These are phyloP conservation scores for Dolichopus griseipennis DNA, from an alignment of 2,888 invertebrate species.

Conservation along the genomic window DNA sequence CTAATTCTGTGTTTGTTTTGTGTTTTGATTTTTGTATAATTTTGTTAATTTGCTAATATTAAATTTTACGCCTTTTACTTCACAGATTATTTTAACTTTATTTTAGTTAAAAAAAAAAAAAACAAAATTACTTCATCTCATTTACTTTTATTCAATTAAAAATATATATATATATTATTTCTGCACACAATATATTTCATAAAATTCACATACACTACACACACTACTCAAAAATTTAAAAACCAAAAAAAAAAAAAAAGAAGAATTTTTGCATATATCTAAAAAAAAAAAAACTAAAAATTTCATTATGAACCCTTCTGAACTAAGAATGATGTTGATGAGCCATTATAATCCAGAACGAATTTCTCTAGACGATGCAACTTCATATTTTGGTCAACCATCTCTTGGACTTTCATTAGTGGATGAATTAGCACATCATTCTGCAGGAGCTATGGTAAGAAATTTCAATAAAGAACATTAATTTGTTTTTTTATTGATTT, in stretches of 20 bases:
- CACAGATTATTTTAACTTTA: slow-evolving; percentile 6
- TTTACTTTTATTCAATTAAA: slow-evolving; percentile 1
- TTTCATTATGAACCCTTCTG: slow-evolving; percentile 34
- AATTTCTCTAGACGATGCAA: slow-evolving; percentile 40
- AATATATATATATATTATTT: background rate
- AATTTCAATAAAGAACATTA: background rate
- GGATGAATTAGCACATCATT: slow-evolving; percentile 47
- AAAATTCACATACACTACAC: slow-evolving; percentile 4
- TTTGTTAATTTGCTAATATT: background rate
- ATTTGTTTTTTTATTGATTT: no score
- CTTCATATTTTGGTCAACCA: slow-evolving; percentile 44
- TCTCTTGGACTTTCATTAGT: slow-evolving; percentile 47
- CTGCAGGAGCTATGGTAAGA: slow-evolving; percentile 47
- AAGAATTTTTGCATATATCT: slow-evolving; percentile 1
- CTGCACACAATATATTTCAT: slow-evolving; percentile 4
- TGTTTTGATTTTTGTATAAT: background rate
- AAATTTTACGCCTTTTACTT: slow-evolving; percentile 6
- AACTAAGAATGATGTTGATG: slow-evolving; percentile 62
- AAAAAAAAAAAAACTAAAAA: background rate
- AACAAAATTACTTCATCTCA: slow-evolving; percentile 5
- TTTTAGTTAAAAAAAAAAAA: slow-evolving; percentile 2
- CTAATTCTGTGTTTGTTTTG: background rate
- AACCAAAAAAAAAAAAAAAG: background rate
- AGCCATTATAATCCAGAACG: slow-evolving; percentile 45
- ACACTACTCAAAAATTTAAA: background rate